Evolutionary conservation across 2,113 vertebrate species (phyloP).

Genomic region (Ifrita kowaldi): DNA sequence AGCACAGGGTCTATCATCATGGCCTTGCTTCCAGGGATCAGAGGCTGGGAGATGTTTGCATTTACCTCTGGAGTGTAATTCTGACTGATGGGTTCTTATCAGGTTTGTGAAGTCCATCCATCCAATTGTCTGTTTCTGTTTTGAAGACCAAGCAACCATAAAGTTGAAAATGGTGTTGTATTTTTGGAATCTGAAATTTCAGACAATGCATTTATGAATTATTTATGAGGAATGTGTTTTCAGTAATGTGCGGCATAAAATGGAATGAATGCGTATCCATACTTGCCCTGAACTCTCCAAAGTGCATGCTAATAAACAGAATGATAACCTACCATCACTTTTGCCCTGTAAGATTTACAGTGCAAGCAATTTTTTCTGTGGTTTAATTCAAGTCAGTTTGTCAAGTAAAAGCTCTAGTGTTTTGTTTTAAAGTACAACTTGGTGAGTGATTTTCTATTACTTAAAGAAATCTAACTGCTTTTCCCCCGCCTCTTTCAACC

Average conservation of each 20-base stretch:
- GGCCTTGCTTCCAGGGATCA: neutral
- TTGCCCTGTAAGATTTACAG: constrained; percentile 52
- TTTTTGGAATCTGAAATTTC: constrained; percentile 66
- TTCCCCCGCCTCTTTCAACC: neutral
- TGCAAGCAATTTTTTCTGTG: constrained; percentile 45
- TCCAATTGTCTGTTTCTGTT: constrained; percentile 50
- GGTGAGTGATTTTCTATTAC: constrained; percentile 18
- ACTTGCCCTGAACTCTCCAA: constrained; percentile 61
- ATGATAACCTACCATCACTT: constrained; percentile 46
- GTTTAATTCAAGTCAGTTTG: constrained; percentile 56
- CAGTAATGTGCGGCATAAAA: constrained; percentile 60
- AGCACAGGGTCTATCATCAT: neutral
- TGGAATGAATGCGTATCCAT: constrained; percentile 53
- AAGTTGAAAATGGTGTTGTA: constrained; percentile 46
- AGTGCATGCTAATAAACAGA: constrained; percentile 58
- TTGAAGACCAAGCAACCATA: constrained; percentile 45
- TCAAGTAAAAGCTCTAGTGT: constrained; percentile 14
- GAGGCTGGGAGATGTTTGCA: neutral
- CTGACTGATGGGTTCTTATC: constrained; percentile 39
- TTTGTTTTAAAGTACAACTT: constrained; percentile 35
- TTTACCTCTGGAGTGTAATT: constrained; percentile 30
- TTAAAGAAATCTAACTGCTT: constrained; percentile 17
- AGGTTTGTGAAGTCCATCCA: constrained; percentile 51
- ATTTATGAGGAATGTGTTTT: constrained; percentile 65
- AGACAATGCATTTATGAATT: constrained; percentile 64